Conservation (phyloP, 2,113 vertebrate genomes). For the Archocentrus centrarchus region DNA sequence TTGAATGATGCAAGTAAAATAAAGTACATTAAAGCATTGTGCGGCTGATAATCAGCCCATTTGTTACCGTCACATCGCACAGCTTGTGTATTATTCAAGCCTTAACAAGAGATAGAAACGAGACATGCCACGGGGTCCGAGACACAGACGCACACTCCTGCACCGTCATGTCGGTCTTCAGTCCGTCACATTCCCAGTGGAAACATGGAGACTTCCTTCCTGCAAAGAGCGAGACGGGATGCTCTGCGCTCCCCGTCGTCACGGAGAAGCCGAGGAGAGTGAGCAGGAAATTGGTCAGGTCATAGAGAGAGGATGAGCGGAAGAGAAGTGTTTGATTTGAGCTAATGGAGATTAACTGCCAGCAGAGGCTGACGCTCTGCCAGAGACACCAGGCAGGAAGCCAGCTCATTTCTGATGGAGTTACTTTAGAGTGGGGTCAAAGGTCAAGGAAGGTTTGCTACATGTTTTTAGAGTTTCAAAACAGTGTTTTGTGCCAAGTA, state of each 20-base stretch:
- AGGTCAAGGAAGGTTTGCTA: not conserved
- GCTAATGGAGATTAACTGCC: conserved; percentile 45
- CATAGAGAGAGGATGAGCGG: not conserved
- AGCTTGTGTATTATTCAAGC: conserved; percentile 47
- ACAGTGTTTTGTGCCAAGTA: not conserved
- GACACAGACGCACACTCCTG: not conserved
- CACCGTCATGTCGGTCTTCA: not conserved
- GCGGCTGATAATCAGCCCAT: conserved; percentile 1
- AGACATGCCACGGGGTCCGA: not conserved
- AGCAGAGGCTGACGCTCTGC: conserved; percentile 1
- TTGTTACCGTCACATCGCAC: conserved; percentile 19
- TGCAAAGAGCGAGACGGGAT: not conserved
- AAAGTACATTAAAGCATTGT: not conserved
- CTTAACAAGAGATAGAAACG: not conserved
- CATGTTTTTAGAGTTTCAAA: not conserved
- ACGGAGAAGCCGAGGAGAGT: not conserved
- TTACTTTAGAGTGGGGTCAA: conserved; percentile 2
- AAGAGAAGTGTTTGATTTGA: conserved; percentile 30
- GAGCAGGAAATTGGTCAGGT: conserved; percentile 9
- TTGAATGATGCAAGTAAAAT: not conserved
- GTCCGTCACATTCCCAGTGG: not conserved
- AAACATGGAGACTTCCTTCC: conserved; percentile 25
- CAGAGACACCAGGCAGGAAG: not conserved
- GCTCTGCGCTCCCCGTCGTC: not conserved
- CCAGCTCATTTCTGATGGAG: not conserved